These are phyloP conservation scores for Colossoma macropomum DNA, from an alignment of 2,113 vertebrate species.

Conservation along the genomic window DNA sequence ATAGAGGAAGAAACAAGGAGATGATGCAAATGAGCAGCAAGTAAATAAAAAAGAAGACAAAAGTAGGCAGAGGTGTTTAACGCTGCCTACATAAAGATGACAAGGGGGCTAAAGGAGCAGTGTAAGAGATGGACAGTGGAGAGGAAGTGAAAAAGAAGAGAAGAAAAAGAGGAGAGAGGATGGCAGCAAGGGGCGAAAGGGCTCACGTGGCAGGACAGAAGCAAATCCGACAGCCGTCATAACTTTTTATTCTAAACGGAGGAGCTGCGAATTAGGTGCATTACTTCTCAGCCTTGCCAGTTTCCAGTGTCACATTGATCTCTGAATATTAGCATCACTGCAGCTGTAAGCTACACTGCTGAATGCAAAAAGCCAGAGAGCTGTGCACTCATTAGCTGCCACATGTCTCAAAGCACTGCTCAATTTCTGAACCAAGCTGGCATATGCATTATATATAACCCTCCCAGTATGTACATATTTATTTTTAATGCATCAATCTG, in stretches of 20 bases:
- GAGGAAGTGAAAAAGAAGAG: conserved; percentile 16
- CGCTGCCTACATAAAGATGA: not conserved
- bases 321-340: conserved; percentile 47
- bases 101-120: not conserved
- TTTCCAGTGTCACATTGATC: conserved; percentile 54
- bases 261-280: conserved; percentile 74
- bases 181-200: conserved; percentile 52
- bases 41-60: conserved; percentile 5
- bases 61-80: not conserved
- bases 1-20: conserved; percentile 41
- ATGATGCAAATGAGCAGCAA: not conserved
- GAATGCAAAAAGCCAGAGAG: conserved; percentile 55
- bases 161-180: conserved; percentile 43
- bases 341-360: conserved; percentile 43
- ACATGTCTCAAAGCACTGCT: conserved; percentile 40
- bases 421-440: conserved; percentile 47
- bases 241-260: conserved; percentile 74
- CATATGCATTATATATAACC: conserved; percentile 51
- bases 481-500: conserved; percentile 38
- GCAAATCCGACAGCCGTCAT: conserved; percentile 74
- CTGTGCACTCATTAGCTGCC: conserved; percentile 56
- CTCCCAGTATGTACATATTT: conserved; percentile 39
- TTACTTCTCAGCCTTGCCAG: conserved; percentile 63
- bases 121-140: conserved; percentile 20
- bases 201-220: conserved; percentile 69